These are phyloP conservation scores for Eulacestoma nigropectus DNA, from an alignment of 2,113 vertebrate genomes.

Conservation along the genomic window DNA sequence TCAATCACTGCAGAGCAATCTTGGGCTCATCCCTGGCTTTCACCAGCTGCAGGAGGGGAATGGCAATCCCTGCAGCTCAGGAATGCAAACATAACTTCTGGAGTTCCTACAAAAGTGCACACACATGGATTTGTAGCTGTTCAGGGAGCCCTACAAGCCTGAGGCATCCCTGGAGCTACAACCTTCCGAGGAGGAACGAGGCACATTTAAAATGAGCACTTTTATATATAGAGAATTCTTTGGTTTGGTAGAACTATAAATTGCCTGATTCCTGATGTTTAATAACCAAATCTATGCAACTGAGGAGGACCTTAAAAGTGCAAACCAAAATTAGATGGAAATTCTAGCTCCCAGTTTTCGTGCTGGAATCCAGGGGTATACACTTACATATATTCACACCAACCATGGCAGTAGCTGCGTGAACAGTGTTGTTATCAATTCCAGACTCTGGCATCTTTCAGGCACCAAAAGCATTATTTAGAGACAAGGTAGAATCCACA, in stretches of 20 bases:
- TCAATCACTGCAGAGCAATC: not conserved
- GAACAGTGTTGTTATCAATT: not conserved
- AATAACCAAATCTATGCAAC: not conserved
- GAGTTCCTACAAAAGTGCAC: not conserved
- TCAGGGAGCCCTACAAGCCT: not conserved
- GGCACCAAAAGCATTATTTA: not conserved
- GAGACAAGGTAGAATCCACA: not conserved
- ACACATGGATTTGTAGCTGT: not conserved
- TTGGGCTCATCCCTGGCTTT: not conserved
- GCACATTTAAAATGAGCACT: not conserved
- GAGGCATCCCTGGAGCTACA: not conserved
- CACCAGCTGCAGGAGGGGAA: not conserved
- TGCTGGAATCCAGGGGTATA: not conserved
- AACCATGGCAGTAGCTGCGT: not conserved
- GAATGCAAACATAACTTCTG: not conserved
- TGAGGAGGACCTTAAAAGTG: not conserved
- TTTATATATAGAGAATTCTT: not conserved
- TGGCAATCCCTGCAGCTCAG: not conserved
- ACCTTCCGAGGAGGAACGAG: not conserved
- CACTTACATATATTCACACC: not conserved
- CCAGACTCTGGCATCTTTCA: not conserved
- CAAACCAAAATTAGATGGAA: not conserved
- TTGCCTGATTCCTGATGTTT: not conserved
- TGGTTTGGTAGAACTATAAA: not conserved
- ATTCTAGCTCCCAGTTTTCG: not conserved